Percentiles rank a stretch among this genome's conserved stretches.
These are phyloP conservation scores for Pantherophis vulpinus DNA, from an alignment of 2,797 vertebrate genomes.

Conservation along the genomic window DNA sequence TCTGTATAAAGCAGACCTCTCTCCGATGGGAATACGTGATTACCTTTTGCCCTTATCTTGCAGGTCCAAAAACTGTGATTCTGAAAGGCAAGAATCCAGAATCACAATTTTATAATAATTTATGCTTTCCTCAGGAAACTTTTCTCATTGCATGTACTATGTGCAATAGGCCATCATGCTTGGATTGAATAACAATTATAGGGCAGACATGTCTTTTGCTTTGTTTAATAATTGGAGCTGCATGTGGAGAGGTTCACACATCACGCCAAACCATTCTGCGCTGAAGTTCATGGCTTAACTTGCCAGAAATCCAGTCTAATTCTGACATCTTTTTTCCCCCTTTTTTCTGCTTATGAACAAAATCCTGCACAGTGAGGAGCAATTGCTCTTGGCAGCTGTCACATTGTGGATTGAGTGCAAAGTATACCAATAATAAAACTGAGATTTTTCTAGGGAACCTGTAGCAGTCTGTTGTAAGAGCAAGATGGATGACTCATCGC, in stretches of 20 bases:
- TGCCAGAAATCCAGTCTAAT: not conserved
- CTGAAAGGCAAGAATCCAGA: not conserved
- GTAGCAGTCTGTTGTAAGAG: not conserved
- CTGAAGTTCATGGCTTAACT: not conserved
- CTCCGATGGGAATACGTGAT: conserved; percentile 31
- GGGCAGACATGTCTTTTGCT: not conserved
- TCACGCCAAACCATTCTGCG: not conserved
- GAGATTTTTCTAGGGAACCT: not conserved
- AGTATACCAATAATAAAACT: not conserved
- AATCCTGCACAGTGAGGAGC: not conserved
- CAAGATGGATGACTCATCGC: not conserved
- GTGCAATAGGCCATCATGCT: conserved; percentile 39
- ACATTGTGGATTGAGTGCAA: not conserved
- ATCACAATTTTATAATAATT: conserved; percentile 24
- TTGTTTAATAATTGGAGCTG: not conserved
- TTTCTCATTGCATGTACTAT: conserved; percentile 42
- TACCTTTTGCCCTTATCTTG: not conserved
- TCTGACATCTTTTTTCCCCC: fast-evolving
- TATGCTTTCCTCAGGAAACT: conserved; percentile 42
- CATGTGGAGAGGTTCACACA: not conserved
- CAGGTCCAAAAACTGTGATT: not conserved
- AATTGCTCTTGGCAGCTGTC: not conserved
- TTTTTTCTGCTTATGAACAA: not conserved
- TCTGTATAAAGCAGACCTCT: conserved; percentile 28
- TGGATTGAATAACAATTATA: conserved; percentile 22